phyloP scores from a whole-genome alignment of 2,797 vertebrate genomes.

The Anguilla pacifica region DNA sequence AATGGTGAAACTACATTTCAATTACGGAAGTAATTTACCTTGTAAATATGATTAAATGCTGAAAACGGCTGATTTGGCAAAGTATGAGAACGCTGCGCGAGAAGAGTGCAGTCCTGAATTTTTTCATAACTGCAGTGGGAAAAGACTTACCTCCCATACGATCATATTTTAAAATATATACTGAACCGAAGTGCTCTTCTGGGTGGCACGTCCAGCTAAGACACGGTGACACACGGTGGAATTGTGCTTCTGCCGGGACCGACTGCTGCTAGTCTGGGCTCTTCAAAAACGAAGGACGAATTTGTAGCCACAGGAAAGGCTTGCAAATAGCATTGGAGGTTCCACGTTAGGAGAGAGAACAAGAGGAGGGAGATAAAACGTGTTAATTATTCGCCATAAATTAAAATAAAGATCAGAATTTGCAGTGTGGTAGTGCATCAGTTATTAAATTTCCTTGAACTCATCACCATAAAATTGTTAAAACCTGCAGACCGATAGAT shows the following conservation, averaged over 20 bases:
- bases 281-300: background rate
- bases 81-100: background rate
- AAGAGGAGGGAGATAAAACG: background rate
- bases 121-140: constrained; percentile 14
- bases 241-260: background rate
- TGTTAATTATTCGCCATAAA: background rate
- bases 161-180: background rate
- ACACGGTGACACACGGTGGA: background rate
- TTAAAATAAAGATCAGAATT: background rate
- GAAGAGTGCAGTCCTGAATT: background rate
- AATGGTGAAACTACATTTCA: constrained; percentile 25
- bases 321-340: background rate
- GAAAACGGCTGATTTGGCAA: constrained; percentile 18
- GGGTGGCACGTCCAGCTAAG: background rate
- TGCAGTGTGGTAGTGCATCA: background rate
- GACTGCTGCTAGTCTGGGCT: background rate
- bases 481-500: background rate
- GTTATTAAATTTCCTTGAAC: background rate
- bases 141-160: background rate
- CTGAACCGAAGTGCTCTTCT: background rate
- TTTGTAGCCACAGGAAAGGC: background rate
- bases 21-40: constrained; percentile 10
- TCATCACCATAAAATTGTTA: background rate
- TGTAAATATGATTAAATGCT: constrained; percentile 28
- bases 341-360: background rate